phyloP scores from a whole-genome alignment of 1,140 invertebrate species.

The Lordiphosa mommai region DNA sequence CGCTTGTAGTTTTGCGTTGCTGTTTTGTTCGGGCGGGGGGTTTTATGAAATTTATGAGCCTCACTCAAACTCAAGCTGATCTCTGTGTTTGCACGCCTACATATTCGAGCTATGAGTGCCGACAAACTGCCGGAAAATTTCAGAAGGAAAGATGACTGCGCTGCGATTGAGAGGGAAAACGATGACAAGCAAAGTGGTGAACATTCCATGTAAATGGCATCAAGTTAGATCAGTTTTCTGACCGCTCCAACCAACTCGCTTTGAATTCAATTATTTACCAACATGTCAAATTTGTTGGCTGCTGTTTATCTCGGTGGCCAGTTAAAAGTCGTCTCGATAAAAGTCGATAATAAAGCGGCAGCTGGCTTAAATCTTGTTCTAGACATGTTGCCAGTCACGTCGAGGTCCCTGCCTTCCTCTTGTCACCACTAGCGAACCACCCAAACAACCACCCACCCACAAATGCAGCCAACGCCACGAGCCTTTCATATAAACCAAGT shows the following conservation, averaged over 20 bases:
- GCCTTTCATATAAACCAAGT: constrained; percentile 10
- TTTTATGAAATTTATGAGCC: background rate
- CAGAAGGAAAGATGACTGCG: too few relatives aligned
- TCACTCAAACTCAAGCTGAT: constrained; percentile 9
- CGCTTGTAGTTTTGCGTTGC: background rate
- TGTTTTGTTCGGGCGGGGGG: background rate
- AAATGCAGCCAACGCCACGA: constrained; percentile 18
- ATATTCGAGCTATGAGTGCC: too few relatives aligned
- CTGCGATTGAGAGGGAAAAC: too few relatives aligned
- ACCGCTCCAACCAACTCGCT: too few relatives aligned
- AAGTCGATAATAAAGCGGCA: constrained; percentile 58
- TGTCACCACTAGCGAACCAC: background rate
- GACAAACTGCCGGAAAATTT: too few relatives aligned
- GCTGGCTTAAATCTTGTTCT: constrained; percentile 62
- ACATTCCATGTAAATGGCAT: too few relatives aligned
- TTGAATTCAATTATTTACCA: too few relatives aligned
- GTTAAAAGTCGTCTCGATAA: constrained; percentile 62
- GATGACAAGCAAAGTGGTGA: too few relatives aligned
- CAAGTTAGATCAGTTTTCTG: background rate
- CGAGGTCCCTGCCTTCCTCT: background rate
- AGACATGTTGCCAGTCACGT: constrained; percentile 32
- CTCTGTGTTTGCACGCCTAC: background rate
- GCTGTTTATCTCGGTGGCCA: constrained; percentile 19
- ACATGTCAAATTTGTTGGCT: too few relatives aligned
- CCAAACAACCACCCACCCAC: background rate